These are phyloP conservation scores for Tachystola acroxantha DNA, from an alignment of 2,888 invertebrate genomes.

Conservation along the genomic window DNA sequence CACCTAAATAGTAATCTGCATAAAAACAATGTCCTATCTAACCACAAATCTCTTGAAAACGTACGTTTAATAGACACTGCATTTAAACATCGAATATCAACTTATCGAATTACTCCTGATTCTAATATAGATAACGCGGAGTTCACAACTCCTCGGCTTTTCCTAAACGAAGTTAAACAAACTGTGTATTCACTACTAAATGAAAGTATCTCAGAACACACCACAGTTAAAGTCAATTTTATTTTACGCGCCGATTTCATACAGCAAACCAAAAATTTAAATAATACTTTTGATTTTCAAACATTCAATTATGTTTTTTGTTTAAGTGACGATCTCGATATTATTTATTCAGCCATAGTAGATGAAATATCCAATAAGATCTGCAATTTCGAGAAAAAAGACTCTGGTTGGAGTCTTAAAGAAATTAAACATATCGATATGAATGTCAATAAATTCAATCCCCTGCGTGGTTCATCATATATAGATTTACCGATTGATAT, in stretches of 20 bases:
- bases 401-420: conserved; percentile 20
- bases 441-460: conserved; percentile 22
- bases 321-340: conserved; percentile 14
- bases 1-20: conserved; percentile 14
- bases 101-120: conserved; percentile 8
- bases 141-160: conserved; percentile 1
- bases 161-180: conserved; percentile 9
- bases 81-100: conserved; percentile 9
- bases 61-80: conserved; percentile 14
- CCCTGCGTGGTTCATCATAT: conserved; percentile 16
- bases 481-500: conserved; percentile 21
- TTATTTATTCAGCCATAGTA: conserved; percentile 9
- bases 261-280: conserved; percentile 9
- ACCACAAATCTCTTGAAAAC: conserved; percentile 11
- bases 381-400: conserved; percentile 20
- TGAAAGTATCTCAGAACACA: background rate
- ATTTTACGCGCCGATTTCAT: conserved; percentile 16
- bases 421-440: conserved; percentile 15
- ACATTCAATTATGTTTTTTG: conserved; percentile 12
- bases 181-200: background rate
- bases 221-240: conserved; percentile 15
- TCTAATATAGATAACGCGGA: background rate
- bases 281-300: conserved; percentile 19
- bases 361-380: conserved; percentile 9
- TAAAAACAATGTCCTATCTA: conserved; percentile 13